Conservation (phyloP, 2,888 invertebrate genomes). For the Athetis lepigone region DNA sequence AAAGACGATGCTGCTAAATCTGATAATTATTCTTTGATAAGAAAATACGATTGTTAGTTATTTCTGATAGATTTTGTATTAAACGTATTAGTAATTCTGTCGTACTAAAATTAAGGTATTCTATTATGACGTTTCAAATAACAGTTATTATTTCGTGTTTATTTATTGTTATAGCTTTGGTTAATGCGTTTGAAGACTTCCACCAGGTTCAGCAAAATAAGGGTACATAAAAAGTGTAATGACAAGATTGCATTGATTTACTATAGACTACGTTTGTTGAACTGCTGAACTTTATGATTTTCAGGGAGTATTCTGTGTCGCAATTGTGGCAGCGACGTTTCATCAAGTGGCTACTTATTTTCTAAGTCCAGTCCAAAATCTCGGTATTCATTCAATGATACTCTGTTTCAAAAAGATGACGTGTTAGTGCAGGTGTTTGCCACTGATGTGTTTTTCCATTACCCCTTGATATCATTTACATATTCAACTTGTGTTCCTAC, state of each 20-base stretch:
- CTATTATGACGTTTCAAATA: conserved; percentile 12
- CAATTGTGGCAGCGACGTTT: conserved; percentile 73
- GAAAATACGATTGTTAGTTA: too few relatives aligned
- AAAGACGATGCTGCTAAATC: too few relatives aligned
- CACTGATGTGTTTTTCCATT: conserved; percentile 70
- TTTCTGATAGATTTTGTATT: too few relatives aligned
- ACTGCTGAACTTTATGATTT: conserved; percentile 32
- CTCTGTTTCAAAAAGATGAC: conserved; percentile 72
- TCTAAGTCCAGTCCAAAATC: conserved; percentile 70
- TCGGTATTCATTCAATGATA: conserved; percentile 72
- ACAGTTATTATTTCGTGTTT: conserved; percentile 12
- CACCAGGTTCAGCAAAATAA: conserved; percentile 26
- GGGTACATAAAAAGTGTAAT: conserved; percentile 44
- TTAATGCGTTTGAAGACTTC: conserved; percentile 34
- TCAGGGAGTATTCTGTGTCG: conserved; percentile 79
- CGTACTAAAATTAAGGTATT: conserved; percentile 32
- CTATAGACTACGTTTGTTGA: not conserved
- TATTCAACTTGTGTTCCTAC: conserved; percentile 72
- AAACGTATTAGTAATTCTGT: not conserved
- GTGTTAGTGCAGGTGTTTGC: conserved; percentile 76
- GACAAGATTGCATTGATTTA: conserved; percentile 23
- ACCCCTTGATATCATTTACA: conserved; percentile 73
- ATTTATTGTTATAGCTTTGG: conserved; percentile 24
- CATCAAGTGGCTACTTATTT: conserved; percentile 69
- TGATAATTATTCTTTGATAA: too few relatives aligned